A percentile compares a stretch with the other conserved stretches of the same genome.
phyloP scores from a whole-genome alignment of 2,797 vertebrate species.

The Melopsittacus undulatus region DNA sequence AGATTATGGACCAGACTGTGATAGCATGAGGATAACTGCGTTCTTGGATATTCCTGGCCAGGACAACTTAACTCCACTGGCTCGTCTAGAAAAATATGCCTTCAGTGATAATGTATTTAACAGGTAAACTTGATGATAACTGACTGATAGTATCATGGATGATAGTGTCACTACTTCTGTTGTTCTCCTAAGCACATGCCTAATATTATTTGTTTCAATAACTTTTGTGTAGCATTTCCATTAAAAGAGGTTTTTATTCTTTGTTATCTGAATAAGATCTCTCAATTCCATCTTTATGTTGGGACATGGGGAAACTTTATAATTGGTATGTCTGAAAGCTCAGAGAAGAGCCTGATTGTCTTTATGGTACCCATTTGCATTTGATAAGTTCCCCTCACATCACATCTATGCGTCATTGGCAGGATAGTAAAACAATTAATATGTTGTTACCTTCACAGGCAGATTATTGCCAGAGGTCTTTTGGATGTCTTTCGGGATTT shows the following conservation, averaged over 20 bases:
- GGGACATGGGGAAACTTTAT: neutral
- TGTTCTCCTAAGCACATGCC: neutral
- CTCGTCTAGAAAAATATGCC: conserved; percentile 89
- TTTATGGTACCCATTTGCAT: neutral
- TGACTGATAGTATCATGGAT: neutral
- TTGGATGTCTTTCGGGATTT: conserved; percentile 89
- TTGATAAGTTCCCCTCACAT: neutral
- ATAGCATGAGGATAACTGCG: conserved; percentile 87
- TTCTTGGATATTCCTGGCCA: conserved; percentile 89
- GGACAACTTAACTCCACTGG: conserved; percentile 86
- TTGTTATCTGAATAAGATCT: neutral
- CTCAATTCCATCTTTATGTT: neutral
- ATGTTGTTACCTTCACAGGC: conserved; percentile 72
- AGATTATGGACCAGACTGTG: conserved; percentile 89
- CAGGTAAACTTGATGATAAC: conserved; percentile 74
- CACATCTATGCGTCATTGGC: accelerated
- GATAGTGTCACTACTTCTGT: neutral
- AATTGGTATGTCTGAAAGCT: neutral
- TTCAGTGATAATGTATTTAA: conserved; percentile 92
- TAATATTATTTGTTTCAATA: neutral
- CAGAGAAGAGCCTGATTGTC: neutral
- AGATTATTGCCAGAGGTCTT: conserved; percentile 89
- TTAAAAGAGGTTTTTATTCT: neutral
- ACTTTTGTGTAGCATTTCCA: neutral
- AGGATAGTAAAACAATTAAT: neutral